Evolutionary conservation across 2,797 vertebrate genomes (phyloP), one percentile per base, ranked within the genome.

Genomic region (Zenarchopterus dispar): DNA sequence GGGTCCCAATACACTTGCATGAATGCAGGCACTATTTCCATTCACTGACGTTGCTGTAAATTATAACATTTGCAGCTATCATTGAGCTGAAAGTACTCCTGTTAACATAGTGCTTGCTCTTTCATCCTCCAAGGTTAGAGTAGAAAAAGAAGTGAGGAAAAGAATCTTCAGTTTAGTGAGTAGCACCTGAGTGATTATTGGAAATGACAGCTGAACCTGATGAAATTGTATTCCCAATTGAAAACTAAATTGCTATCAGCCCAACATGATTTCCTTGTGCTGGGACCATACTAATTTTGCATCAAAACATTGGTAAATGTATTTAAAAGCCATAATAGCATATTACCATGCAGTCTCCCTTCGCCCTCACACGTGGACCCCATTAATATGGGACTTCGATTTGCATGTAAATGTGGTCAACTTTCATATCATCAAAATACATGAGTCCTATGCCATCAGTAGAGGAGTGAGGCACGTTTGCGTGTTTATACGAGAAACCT

Each of bases 401-500:
- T 99, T 99, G 96, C 96, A 99, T 99, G 97, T 98, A 99, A 99
- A 99, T 99, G 96, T 80, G 93, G 95, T 97, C 96, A 97, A 97
- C 95, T 98, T 98, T 98, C 96, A 97, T 98, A 97, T 98, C 96
- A 97, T 98, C 96, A 97, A 97, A 98, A 99, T 96, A 97, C 96
- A 97, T 95, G 95, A 97, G 94, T 94, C 93, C 62, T 61, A 76
- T 62, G 92, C 80, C 74, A 78, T 71, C 67, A 72, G 77, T 58
- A 47, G 78, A 71, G 55, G 72, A 72, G 60, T 39, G 22, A 81
- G 64, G 66, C 66, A 23, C 69, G 78, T 82, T 66, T 62, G 65
- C 62, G 67, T 56, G 41, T 47, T 24, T 57, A 68, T 62, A 48
- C 67, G 57, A 65, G 70, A 77, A 61, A 77, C 46, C 4, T 21